Evolutionary conservation across 2,113 vertebrate genomes (phyloP).

Genomic region (Nycticryphes semicollaris): DNA sequence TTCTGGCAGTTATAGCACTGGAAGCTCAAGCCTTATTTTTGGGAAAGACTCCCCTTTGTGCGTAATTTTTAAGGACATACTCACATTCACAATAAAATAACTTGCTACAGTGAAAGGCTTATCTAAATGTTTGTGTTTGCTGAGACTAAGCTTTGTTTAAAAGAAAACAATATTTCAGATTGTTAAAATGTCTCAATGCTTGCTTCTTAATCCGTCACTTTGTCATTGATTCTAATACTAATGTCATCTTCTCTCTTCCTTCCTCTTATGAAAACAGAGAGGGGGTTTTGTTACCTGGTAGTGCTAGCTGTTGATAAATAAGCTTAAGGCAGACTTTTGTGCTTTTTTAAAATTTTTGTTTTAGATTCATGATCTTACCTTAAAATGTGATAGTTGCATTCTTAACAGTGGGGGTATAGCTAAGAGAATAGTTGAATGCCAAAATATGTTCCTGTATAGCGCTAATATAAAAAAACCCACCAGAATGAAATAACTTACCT

Average conservation of each 20-base stretch:
- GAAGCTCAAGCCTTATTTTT: background rate
- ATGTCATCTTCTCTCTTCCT: background rate
- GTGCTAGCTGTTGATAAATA: background rate
- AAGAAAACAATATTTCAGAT: background rate
- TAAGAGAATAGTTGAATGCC: background rate
- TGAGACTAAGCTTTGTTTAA: background rate
- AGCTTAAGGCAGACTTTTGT: background rate
- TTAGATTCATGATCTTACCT: background rate
- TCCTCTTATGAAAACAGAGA: background rate
- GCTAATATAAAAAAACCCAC: background rate
- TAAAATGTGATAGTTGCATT: background rate
- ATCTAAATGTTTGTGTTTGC: background rate
- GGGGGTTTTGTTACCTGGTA: background rate
- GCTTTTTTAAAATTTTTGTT: background rate
- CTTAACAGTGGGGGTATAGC: background rate
- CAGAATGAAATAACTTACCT: background rate
- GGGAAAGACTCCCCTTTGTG: background rate
- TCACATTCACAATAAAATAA: background rate
- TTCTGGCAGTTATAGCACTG: background rate
- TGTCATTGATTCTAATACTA: background rate
- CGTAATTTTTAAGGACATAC: background rate
- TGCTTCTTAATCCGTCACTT: background rate
- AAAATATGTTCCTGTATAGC: background rate
- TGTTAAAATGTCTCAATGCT: background rate
- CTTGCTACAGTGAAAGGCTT: background rate